Percentiles rank a stretch among this genome's conserved stretches.
phyloP scores from a whole-genome alignment of 2,888 invertebrate species.

The Halictus quadricinctus region DNA sequence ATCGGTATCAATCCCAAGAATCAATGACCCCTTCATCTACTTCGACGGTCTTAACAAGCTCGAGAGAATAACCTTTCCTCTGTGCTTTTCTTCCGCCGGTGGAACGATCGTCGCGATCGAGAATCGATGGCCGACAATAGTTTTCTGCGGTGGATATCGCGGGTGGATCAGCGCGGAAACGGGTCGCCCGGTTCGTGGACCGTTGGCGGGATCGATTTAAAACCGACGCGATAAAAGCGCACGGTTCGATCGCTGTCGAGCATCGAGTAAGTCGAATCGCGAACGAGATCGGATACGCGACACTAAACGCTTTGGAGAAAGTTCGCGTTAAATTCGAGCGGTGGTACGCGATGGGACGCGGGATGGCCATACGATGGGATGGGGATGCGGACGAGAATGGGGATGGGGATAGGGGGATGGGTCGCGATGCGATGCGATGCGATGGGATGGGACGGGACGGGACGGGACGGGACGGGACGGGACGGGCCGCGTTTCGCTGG shows the following conservation, averaged over 20 bases:
- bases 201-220: constrained; percentile 1
- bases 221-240: constrained; percentile 13
- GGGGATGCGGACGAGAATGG: neutral
- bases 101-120: neutral
- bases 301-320: constrained; percentile 45
- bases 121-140: neutral
- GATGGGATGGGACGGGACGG: neutral
- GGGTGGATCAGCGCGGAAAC: neutral
- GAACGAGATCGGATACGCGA: constrained; percentile 30
- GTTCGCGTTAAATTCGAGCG: constrained; percentile 49
- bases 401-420: constrained; percentile 7
- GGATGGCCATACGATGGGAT: neutral
- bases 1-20: no score
- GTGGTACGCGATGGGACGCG: constrained; percentile 8
- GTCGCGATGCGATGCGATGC: constrained; percentile 4
- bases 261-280: constrained; percentile 27
- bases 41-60: neutral
- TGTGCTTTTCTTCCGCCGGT: neutral
- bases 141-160: neutral
- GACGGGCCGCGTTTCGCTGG: constrained; percentile 31
- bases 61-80: no score
- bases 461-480: neutral
- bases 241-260: constrained; percentile 7
- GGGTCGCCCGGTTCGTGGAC: neutral
- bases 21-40: neutral